phyloP scores from a whole-genome alignment of 2,888 invertebrate genomes.

The Ypsolopha scabrella region DNA sequence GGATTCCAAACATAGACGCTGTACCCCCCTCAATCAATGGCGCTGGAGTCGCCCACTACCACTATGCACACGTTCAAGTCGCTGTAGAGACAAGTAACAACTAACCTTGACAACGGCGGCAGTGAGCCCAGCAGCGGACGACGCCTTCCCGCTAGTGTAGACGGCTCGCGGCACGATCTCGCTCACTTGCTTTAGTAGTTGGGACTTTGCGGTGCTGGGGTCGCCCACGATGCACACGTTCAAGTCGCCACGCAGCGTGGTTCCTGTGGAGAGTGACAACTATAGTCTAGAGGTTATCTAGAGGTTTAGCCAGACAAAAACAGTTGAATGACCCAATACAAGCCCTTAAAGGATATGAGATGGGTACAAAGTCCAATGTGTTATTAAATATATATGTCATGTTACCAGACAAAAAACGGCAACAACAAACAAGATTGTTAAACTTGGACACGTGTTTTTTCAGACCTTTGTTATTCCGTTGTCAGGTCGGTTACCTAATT shows the following conservation, averaged over 20 bases:
- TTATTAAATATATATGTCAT: too few species aligned
- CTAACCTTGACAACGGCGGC: constrained; percentile 91
- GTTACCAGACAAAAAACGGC: too few species aligned
- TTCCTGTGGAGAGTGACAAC: constrained; percentile 57
- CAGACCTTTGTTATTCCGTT: too few species aligned
- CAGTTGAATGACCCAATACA: background rate
- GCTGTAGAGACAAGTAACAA: too few species aligned
- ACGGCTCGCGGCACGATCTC: constrained; percentile 97
- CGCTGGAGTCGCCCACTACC: too few species aligned
- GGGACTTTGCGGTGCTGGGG: constrained; percentile 98
- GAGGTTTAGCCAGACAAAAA: background rate
- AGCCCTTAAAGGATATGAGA: background rate
- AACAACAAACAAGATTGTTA: too few species aligned
- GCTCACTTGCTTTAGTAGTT: constrained; percentile 93
- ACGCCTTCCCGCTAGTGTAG: constrained; percentile 99
- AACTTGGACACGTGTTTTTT: too few species aligned
- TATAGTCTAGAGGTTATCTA: background rate
- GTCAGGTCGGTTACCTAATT: too few species aligned
- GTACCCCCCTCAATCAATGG: too few species aligned
- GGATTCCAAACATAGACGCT: too few species aligned
- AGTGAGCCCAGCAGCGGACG: constrained; percentile 97
- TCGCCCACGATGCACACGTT: constrained; percentile 99
- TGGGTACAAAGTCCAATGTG: too few species aligned
- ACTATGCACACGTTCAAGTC: too few species aligned
- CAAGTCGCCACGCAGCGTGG: constrained; percentile 94